Evolutionary conservation across 2,797 vertebrate genomes (phyloP), one percentile per base, ranked within the genome.

Genomic region (Enteromius mattozi): DNA sequence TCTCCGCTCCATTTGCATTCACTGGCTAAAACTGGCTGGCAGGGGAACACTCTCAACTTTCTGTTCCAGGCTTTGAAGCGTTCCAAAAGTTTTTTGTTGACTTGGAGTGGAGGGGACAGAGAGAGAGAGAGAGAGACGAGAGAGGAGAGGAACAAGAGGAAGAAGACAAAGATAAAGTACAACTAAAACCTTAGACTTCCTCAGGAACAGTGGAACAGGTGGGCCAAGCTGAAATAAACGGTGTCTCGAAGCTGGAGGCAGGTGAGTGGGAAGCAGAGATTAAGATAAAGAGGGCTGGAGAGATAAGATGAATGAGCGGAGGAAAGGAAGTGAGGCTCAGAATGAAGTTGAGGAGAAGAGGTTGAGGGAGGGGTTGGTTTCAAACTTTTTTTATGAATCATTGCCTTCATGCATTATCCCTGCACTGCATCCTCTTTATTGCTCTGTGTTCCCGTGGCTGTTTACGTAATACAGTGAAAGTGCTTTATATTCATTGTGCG

Each of bases 1-100:
- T 82, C 89, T 87, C 90, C 49, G 68, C 83, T 80, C 94, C 92
- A 94, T 96, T 96, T 94, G 94, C 93, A 95, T 95, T 94, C 95
- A 94, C 91, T 92, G 92, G 86, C 91, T 54, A 92, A 77, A 68
- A 61, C 70, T 82, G 88, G 82, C 91, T 93, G 93, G 92, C 93
- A 92, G 91, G 92, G 92, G 91, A 92, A 92, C 89, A 92, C 91
- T 89, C 92, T 92, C 93, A 78, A 89, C 92, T 94, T 94, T 92
- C 87, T 91, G 92, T 91, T 92, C 90, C 90, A 87, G 85, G 86
- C 92, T 94, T 94, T 94, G 91, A 93, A 90, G 27, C 85, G 77
- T 89, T 92, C 86, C 84, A 91, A 90, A 92, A 90, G 87, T 91
- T 93, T 92, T 91, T 70, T 81, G 24, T 84, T 76, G 54, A 37